phyloP scores from a whole-genome alignment of 2,797 vertebrate species.

The Sphenopsis melanotis region DNA sequence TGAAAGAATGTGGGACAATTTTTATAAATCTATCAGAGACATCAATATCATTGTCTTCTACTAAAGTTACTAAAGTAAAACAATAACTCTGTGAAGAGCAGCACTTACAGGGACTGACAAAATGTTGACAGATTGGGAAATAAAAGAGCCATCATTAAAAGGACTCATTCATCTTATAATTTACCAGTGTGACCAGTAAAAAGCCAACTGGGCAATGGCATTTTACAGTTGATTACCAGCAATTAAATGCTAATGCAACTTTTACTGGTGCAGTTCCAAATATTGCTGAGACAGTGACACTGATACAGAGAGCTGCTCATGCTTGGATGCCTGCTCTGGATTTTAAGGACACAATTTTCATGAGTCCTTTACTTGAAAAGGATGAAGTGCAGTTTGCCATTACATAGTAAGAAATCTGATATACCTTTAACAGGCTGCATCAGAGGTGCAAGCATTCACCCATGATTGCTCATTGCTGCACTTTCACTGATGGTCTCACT shows the following conservation, averaged over 20 bases:
- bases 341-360: neutral
- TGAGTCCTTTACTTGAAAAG: neutral
- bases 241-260: neutral
- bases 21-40: neutral
- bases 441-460: neutral
- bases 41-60: neutral
- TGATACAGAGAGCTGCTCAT: neutral
- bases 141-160: neutral
- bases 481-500: neutral
- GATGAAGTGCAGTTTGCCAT: neutral
- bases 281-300: neutral
- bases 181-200: neutral
- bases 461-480: neutral
- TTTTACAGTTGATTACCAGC: neutral
- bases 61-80: neutral
- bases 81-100: neutral
- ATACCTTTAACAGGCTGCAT: neutral
- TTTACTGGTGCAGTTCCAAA: neutral
- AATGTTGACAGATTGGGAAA: neutral
- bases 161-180: neutral
- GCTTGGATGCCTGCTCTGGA: neutral
- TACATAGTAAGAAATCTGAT: neutral
- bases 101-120: neutral
- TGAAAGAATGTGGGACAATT: neutral
- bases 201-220: neutral